Percentiles rank a stretch among this genome's conserved stretches.
Evolutionary conservation across 2,113 vertebrate species (phyloP).

Genomic region (Tringa solitaria): DNA sequence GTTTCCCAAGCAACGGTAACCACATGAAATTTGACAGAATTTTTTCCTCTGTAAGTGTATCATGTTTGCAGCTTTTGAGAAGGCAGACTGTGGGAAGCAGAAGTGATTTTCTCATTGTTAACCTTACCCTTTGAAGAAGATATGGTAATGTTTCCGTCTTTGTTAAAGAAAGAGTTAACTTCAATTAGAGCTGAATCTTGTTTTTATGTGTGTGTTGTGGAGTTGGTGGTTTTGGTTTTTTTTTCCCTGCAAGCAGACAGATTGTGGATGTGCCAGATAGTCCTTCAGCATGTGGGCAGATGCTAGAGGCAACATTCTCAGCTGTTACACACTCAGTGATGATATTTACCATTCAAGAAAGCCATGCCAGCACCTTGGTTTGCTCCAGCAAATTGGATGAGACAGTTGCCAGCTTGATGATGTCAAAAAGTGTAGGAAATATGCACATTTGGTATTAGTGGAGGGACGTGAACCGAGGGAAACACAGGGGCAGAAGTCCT

Average conservation of each 20-base stretch:
- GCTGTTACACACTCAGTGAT: slow-evolving; percentile 2
- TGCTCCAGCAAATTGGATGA: neutral
- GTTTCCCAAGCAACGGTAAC: slow-evolving; percentile 70
- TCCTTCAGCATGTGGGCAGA: slow-evolving; percentile 51
- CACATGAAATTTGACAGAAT: slow-evolving; percentile 49
- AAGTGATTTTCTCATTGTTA: neutral
- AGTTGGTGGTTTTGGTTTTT: neutral
- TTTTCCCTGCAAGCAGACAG: neutral
- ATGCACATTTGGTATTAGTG: neutral
- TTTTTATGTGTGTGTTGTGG: neutral
- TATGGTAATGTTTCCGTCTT: neutral
- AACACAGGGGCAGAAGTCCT: neutral
- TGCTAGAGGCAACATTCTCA: slow-evolving; percentile 33
- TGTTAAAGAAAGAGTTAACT: neutral
- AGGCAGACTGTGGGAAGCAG: neutral
- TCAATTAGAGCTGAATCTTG: neutral
- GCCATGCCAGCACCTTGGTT: neutral
- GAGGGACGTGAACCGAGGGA: neutral
- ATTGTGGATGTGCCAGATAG: slow-evolving; percentile 14
- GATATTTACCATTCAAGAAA: slow-evolving; percentile 31
- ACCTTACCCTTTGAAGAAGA: neutral
- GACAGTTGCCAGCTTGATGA: slow-evolving; percentile 38
- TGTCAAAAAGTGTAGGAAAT: neutral
- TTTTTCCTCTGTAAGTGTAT: neutral
- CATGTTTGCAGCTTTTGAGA: neutral